Conservation (phyloP, 2,113 vertebrate species). For the Strix uralensis region DNA sequence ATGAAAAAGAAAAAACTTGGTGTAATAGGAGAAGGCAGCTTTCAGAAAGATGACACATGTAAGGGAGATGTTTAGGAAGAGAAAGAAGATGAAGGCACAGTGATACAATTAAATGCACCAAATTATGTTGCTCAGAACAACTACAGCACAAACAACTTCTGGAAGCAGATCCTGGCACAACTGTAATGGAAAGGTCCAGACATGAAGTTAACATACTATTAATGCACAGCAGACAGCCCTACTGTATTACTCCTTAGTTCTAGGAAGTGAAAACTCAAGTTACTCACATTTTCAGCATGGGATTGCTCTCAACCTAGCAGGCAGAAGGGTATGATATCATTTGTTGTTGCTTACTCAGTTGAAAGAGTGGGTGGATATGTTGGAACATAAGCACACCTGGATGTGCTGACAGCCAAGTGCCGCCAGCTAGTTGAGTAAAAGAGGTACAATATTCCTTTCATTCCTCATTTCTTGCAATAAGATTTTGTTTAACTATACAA, state of each 20-base stretch:
- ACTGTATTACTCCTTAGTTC: neutral
- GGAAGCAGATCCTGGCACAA: neutral
- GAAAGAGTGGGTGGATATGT: neutral
- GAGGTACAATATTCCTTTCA: neutral
- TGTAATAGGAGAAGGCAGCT: neutral
- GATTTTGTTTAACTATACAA: neutral
- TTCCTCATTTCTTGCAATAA: neutral
- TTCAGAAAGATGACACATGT: neutral
- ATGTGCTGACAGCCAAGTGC: slow-evolving; percentile 17
- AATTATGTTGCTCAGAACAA: neutral
- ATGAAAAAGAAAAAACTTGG: neutral
- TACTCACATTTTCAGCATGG: neutral
- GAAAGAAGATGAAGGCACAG: neutral
- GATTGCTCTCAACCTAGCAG: neutral
- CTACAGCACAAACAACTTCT: neutral
- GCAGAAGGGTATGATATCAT: slow-evolving; percentile 14
- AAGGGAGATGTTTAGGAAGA: neutral
- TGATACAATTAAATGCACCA: neutral
- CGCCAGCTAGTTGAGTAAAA: neutral
- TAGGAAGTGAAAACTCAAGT: neutral
- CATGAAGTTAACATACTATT: neutral
- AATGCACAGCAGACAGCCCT: neutral
- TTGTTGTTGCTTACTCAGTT: slow-evolving; percentile 13
- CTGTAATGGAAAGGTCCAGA: neutral
- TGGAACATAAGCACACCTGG: slow-evolving; percentile 38